Percentiles rank a stretch among this genome's conserved stretches.
These are phyloP conservation scores for Elanus axillaris DNA, from an alignment of 2,113 vertebrate genomes.

Conservation along the genomic window DNA sequence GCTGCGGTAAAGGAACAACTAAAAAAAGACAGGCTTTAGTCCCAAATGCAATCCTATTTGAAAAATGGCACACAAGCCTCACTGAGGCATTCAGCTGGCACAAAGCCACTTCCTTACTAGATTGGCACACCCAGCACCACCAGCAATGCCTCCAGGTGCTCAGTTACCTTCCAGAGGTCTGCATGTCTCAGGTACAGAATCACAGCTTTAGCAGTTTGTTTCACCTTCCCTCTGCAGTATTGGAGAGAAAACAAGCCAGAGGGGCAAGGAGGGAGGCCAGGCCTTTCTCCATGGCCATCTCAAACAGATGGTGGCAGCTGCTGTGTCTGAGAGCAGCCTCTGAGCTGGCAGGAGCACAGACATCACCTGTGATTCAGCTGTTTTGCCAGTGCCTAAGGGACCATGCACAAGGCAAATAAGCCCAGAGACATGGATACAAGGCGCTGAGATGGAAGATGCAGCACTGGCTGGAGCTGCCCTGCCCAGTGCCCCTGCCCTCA, in stretches of 20 bases:
- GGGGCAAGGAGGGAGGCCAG: fast-evolving
- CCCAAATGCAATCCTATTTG: background rate
- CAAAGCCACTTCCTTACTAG: background rate
- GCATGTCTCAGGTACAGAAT: fast-evolving
- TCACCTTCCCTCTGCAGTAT: background rate
- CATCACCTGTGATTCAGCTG: constrained; percentile 57
- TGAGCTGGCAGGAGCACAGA: background rate
- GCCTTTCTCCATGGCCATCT: fast-evolving
- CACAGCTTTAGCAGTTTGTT: background rate
- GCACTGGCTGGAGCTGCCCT: background rate
- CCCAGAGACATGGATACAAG: fast-evolving
- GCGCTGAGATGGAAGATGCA: background rate
- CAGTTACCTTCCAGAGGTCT: background rate
- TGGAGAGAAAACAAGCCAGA: background rate
- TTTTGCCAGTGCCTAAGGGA: background rate
- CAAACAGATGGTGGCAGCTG: background rate
- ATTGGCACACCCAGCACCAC: background rate
- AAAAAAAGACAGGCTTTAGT: background rate
- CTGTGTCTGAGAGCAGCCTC: background rate
- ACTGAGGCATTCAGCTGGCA: background rate
- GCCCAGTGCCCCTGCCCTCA: background rate
- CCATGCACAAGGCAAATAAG: fast-evolving
- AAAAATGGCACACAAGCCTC: background rate
- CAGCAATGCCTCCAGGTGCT: background rate
- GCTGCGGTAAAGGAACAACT: background rate